These are phyloP conservation scores for Diacarnus erythraeanus DNA, from an alignment of 37 sponge, comb jelly and placozoan genomes.

Conservation along the genomic window DNA sequence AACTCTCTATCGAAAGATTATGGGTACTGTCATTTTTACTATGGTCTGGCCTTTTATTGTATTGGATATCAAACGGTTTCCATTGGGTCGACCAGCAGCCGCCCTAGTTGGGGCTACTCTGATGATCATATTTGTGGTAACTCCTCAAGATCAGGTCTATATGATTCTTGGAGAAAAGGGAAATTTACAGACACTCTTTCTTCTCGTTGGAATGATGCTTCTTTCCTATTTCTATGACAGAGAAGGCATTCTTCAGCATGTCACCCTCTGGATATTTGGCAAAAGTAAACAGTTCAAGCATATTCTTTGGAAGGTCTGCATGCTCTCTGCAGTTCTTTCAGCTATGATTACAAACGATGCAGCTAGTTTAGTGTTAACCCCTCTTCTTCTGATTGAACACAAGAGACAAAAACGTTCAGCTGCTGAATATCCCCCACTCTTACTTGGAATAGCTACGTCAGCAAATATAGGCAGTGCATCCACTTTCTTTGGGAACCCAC, in stretches of 20 bases:
- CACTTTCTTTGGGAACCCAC: constrained; percentile 88
- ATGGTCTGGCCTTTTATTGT: constrained; percentile 85
- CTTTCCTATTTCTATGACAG: constrained; percentile 81
- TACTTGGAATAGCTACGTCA: constrained; percentile 82
- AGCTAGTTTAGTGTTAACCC: constrained; percentile 76
- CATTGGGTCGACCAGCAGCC: constrained; percentile 74
- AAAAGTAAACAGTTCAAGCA: constrained; percentile 45
- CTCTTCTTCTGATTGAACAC: constrained; percentile 65
- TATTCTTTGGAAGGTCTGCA: constrained; percentile 81
- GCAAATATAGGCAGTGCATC: constrained; percentile 90
- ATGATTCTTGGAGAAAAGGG: constrained; percentile 42
- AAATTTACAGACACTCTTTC: constrained; percentile 73
- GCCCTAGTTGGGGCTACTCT: constrained; percentile 65
- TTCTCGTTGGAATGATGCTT: constrained; percentile 89
- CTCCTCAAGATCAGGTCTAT: constrained; percentile 69
- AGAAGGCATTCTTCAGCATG: constrained; percentile 60
- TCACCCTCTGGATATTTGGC: constrained; percentile 66
- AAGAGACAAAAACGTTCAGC: constrained; percentile 52
- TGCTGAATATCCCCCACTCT: constrained; percentile 51
- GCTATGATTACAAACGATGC: constrained; percentile 90
- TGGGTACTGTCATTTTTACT: constrained; percentile 68
- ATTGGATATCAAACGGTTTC: constrained; percentile 79
- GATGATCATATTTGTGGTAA: constrained; percentile 76
- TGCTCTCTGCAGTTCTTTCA: constrained; percentile 66
- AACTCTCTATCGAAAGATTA: constrained; percentile 48